Evolutionary conservation across 2,797 vertebrate species (phyloP), one percentile per base, ranked within the genome.

Genomic region (Mastacembelus armatus): DNA sequence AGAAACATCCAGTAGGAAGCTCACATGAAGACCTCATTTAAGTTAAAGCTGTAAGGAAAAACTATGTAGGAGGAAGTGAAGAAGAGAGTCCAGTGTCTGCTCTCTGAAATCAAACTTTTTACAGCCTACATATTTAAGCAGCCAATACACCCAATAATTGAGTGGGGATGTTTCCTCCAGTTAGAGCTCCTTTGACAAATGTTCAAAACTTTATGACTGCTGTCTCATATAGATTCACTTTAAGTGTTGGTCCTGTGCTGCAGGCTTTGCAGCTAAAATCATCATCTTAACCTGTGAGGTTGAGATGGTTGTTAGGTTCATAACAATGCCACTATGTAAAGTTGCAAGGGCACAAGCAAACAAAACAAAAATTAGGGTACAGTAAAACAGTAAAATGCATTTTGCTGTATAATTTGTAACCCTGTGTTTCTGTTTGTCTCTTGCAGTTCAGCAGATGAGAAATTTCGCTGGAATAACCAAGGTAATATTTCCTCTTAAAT

Each of bases 401-500:
- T 64, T 24, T 36, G 26, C 52, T 16, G 7, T 47, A 8, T 39
- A 40, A 11, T 78, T 58, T 85, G 62, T 86, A 78, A 90, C 57
- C 21, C 5, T 18, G 10, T 51, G 74, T 58, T 18, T 74, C 16
- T 77, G 27, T 74, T 70, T 84, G 70, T 92, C 48, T 89, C 64
- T 91, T 84, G 71, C 95, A 99, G 98, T 92, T 99, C 98, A 78
- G 93, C 96, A 66, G 98, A 98, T 88, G 98, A 99, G 80, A 98
- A 97, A 85, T 98, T 98, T 90, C 97, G 97, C 78, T 98, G 98
- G 98, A 98, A 98, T 90, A 96, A 96, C 80, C 97, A 98, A 98
- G 98, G 98, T 99, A 95, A 85, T 65, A 33, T 42, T 58, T 68
- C 30, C 15, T 32, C 26, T 45, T 16, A 36, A 75, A 68, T 7